Evolutionary conservation across 1,140 invertebrate genomes (phyloP).

Genomic region (Paralvinella palmiformis): DNA sequence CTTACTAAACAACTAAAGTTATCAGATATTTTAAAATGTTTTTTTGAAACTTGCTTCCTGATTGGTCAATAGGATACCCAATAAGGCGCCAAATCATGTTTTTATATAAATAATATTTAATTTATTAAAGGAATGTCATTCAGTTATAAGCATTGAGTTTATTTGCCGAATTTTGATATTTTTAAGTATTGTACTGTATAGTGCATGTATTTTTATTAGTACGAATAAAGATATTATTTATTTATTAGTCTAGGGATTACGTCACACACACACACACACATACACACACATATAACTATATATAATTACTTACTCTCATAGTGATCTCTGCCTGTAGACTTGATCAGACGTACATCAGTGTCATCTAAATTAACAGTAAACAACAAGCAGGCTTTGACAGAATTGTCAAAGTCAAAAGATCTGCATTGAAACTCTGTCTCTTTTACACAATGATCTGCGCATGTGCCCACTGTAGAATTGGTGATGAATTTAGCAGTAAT

Average conservation of each 20-base stretch:
- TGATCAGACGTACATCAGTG: constrained; percentile 1
- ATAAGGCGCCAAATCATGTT: no score
- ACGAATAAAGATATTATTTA: background rate
- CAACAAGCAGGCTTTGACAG: background rate
- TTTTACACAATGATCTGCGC: constrained; percentile 29
- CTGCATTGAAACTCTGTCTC: constrained; percentile 36
- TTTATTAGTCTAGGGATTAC: background rate
- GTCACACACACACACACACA: background rate
- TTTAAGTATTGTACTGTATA: no score
- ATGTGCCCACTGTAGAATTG: constrained; percentile 9
- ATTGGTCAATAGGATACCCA: no score
- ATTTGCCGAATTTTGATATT: no score
- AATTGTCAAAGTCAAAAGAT: constrained; percentile 37
- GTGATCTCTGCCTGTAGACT: constrained; percentile 7
- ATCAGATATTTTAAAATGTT: no score
- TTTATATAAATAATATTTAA: no score
- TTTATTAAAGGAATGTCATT: background rate
- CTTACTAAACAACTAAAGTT: no score
- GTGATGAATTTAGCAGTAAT: background rate
- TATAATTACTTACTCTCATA: constrained; percentile 10
- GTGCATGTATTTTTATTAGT: background rate
- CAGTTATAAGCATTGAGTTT: no score
- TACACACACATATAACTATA: background rate
- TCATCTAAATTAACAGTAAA: constrained; percentile 10
- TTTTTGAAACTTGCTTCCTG: no score